phyloP scores from a whole-genome alignment of 2,888 invertebrate genomes.

The Copidosoma aretas region DNA sequence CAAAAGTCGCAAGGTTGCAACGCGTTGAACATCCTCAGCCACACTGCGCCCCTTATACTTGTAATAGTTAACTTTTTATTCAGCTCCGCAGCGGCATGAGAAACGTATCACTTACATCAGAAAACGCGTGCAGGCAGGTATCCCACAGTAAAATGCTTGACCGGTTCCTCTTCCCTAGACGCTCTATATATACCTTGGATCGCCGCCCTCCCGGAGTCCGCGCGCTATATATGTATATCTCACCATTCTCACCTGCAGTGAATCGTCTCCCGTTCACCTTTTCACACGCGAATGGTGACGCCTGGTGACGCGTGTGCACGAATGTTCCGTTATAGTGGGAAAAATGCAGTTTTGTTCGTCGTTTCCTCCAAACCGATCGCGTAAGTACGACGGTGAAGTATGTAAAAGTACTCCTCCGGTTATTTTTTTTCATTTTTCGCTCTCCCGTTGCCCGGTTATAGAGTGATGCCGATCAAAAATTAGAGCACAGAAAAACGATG shows the following conservation, averaged over 20 bases:
- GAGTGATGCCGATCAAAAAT: background rate
- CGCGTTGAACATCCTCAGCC: background rate
- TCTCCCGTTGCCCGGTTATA: background rate
- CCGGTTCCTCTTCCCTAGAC: background rate
- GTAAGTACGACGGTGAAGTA: too few relatives aligned
- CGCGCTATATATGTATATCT: too few relatives aligned
- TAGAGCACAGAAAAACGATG: constrained; percentile 19
- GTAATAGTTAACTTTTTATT: background rate
- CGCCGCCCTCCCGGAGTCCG: background rate
- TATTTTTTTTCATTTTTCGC: background rate
- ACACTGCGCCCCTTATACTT: background rate
- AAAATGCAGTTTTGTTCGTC: background rate
- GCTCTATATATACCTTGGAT: too few relatives aligned
- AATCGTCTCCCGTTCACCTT: background rate
- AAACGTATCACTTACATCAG: background rate
- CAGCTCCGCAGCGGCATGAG: background rate
- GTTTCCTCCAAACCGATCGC: background rate
- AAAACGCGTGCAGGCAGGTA: background rate
- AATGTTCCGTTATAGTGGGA: background rate
- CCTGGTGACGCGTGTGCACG: background rate
- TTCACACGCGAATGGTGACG: constrained; percentile 14
- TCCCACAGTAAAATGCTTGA: background rate
- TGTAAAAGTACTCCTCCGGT: constrained; percentile 1
- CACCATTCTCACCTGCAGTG: constrained; percentile 1
- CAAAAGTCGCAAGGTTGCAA: background rate